phyloP scores from a whole-genome alignment of 2,113 vertebrate species.

The Thamnaconus septentrionalis region DNA sequence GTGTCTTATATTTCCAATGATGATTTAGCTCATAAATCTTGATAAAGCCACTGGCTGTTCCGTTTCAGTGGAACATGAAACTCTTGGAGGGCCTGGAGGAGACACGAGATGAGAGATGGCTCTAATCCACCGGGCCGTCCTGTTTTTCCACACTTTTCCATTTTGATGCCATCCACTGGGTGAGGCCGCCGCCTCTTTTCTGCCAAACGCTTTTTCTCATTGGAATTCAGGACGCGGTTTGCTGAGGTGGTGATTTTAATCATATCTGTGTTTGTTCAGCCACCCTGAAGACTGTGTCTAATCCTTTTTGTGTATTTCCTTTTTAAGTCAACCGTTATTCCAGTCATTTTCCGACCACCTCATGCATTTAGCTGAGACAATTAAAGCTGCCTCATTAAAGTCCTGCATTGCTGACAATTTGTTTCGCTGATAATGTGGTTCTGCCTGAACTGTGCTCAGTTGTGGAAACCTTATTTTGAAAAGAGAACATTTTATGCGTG shows the following conservation, averaged over 20 bases:
- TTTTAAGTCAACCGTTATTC: conserved; percentile 8
- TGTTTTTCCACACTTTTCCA: conserved; percentile 41
- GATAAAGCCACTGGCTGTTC: conserved; percentile 72
- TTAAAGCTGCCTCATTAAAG: conserved; percentile 12
- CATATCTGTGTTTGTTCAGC: conserved; percentile 19
- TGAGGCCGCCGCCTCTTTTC: conserved; percentile 1
- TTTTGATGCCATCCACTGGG: conserved; percentile 32
- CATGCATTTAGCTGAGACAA: conserved; percentile 2
- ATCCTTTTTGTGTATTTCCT: conserved; percentile 13
- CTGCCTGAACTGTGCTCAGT: no score
- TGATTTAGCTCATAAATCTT: conserved; percentile 74
- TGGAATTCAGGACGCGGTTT: conserved; percentile 8
- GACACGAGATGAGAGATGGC: conserved; percentile 62
- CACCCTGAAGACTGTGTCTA: background rate
- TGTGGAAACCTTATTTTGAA: no score
- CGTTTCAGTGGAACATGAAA: conserved; percentile 69
- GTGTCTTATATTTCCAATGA: conserved; percentile 75
- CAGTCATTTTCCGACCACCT: conserved; percentile 14
- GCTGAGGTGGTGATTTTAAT: conserved; percentile 15
- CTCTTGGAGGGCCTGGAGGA: conserved; percentile 50
- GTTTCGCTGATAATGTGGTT: no score
- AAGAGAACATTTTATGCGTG: no score
- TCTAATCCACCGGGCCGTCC: conserved; percentile 35
- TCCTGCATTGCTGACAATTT: background rate
- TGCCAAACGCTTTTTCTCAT: background rate